Base-by-base conservation (phyloP, 2,113 vertebrate genomes). In the Tyrannus savana region DNA sequence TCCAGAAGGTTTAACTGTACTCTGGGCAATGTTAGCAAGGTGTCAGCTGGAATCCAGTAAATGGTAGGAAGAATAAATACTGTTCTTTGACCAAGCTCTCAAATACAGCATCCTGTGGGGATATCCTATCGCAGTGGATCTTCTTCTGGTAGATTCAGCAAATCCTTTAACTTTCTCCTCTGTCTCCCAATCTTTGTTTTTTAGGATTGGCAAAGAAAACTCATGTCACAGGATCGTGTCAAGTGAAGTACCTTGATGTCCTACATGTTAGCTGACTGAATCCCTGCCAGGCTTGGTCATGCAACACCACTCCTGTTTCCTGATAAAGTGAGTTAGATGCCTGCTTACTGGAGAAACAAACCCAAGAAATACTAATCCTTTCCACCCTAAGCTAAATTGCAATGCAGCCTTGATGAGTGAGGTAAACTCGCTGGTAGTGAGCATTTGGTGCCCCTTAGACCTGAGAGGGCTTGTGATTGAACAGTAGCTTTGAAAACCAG, bases 61-160 rank as follows among this genome's bases (percentile, higher is more conserved):
- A 11, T 4, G 7, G 6, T 30, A 31, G 64, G 55, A 41, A 50
- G 22, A 58, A 17, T 35, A 41, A 75, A 41, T 10, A 4, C 10
- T 2, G 3, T 23, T 55, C 42, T 55, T 33, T 37, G n/a, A 53
- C 41, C 21, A 7, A 17, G 19, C 53, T 49, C 19, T 62, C 62
- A 49, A 33, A 62, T 68, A 33, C 2, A 4, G 15, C 22, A 7
- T 33, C 18, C 17, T 7, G 1, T 18, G 39, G 31, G 37, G 15
- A 4, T 28, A 3, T 24, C 8, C 10, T 50, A 0, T 33, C 1
- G 1, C 30, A 13, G 59, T 10, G 30, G 22, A 6, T 67, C 19
- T 41, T 47, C 4, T 41, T 41, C 35, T 16, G 6, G 17, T 27
- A 21, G 23, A 13, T 44, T 41, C 15, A 33, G 30, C 12, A 71